These are phyloP conservation scores for Drosophila gaucha DNA, from an alignment of 2,888 invertebrate species.

Conservation along the genomic window DNA sequence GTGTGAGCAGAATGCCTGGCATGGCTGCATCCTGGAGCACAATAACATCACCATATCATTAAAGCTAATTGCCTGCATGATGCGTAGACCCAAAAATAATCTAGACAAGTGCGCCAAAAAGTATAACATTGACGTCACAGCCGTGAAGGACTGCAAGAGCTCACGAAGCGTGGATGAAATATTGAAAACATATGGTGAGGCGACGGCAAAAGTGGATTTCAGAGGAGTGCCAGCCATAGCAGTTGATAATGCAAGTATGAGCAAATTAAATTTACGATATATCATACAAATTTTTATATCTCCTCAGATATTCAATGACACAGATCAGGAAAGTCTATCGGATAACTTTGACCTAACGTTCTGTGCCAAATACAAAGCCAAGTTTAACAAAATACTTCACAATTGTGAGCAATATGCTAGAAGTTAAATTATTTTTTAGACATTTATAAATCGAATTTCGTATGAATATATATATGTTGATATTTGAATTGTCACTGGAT, in stretches of 20 bases:
- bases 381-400: slow-evolving; percentile 44
- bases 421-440: background rate
- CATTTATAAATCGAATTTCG: background rate
- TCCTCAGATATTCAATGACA: slow-evolving; percentile 26
- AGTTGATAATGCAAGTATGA: slow-evolving; percentile 77
- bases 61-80: slow-evolving; percentile 80
- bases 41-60: slow-evolving; percentile 64
- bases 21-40: slow-evolving; percentile 83
- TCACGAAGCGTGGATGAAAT: slow-evolving; percentile 70
- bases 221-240: slow-evolving; percentile 80
- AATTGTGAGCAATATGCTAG: slow-evolving; percentile 25
- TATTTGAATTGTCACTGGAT: slow-evolving; percentile 1
- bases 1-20: slow-evolving; percentile 82
- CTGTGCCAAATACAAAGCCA: slow-evolving; percentile 45
- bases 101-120: slow-evolving; percentile 64
- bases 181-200: slow-evolving; percentile 73
- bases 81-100: slow-evolving; percentile 61
- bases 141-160: slow-evolving; percentile 68
- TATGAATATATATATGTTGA: background rate
- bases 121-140: slow-evolving; percentile 66
- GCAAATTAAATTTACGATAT: background rate
- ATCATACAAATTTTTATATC: background rate
- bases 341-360: slow-evolving; percentile 45
- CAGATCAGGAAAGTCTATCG: slow-evolving; percentile 28
- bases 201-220: slow-evolving; percentile 68